phyloP scores from a whole-genome alignment of 1,140 invertebrate species.

The Asbolus verrucosus region DNA sequence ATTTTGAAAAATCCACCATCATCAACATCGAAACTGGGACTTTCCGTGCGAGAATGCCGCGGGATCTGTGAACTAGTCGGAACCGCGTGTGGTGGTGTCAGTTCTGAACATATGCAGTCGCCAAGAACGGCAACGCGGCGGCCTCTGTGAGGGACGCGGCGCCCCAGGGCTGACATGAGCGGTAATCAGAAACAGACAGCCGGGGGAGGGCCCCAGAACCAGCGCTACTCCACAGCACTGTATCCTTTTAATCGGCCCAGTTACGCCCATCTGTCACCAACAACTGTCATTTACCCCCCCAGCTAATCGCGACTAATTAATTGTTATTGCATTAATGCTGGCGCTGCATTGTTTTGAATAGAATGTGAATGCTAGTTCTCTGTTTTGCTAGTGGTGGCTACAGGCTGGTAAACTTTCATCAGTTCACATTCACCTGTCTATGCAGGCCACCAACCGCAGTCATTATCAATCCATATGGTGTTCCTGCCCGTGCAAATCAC shows the following conservation, averaged over 20 bases:
- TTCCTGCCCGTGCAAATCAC: slow-evolving; percentile 11
- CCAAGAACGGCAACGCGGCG: slow-evolving; percentile 58
- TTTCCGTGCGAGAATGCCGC: slow-evolving; percentile 49
- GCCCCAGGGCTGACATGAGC: slow-evolving; percentile 62
- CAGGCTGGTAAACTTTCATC: slow-evolving; percentile 59
- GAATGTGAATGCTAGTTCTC: slow-evolving; percentile 47
- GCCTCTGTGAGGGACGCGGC: slow-evolving; percentile 60
- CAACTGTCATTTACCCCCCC: slow-evolving; percentile 51
- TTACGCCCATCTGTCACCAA: slow-evolving; percentile 61
- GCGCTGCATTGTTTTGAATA: slow-evolving; percentile 37
- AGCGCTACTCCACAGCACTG: slow-evolving; percentile 57
- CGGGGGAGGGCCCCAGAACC: slow-evolving; percentile 59
- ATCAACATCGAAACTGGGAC: slow-evolving; percentile 28
- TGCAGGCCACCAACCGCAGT: slow-evolving; percentile 45
- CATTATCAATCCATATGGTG: slow-evolving; percentile 59
- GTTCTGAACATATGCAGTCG: slow-evolving; percentile 62
- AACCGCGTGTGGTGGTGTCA: slow-evolving; percentile 56
- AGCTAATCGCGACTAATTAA: slow-evolving; percentile 9
- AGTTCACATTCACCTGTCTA: slow-evolving; percentile 62
- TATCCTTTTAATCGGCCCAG: slow-evolving; percentile 61
- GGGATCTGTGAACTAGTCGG: slow-evolving; percentile 10
- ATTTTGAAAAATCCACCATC: slow-evolving; percentile 51
- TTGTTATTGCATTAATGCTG: slow-evolving; percentile 40
- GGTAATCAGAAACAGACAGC: slow-evolving; percentile 64
- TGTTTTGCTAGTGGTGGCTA: slow-evolving; percentile 49